Evolutionary conservation across 2,888 invertebrate genomes (phyloP).

Genomic region (Drosophila recens): DNA sequence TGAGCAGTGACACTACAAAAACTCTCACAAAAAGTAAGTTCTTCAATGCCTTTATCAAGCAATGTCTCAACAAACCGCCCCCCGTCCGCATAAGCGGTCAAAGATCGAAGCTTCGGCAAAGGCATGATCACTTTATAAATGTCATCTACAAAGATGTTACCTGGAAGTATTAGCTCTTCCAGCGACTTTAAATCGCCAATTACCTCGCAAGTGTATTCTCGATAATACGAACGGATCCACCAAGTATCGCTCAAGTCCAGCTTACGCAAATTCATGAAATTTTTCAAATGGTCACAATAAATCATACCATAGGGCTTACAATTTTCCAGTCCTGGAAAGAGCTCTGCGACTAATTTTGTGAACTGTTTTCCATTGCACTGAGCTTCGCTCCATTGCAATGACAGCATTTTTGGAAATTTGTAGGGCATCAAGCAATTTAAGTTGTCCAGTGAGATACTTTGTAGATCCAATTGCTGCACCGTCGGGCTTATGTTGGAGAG

Average conservation of each 20-base stretch:
- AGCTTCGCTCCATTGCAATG: not conserved
- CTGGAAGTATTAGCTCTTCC: slow-evolving; percentile 20
- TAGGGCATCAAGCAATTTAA: slow-evolving; percentile 12
- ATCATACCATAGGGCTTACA: not conserved
- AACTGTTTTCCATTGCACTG: too few species aligned
- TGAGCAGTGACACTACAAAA: slow-evolving; percentile 14
- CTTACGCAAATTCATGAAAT: slow-evolving; percentile 23
- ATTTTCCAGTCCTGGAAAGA: slow-evolving; percentile 19
- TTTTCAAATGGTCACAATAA: not conserved
- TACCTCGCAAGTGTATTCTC: not conserved
- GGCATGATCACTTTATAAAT: not conserved
- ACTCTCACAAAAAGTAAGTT: slow-evolving; percentile 4
- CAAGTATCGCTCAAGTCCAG: slow-evolving; percentile 20
- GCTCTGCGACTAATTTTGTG: slow-evolving; percentile 7
- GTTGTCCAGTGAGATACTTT: not conserved
- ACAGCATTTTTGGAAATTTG: slow-evolving; percentile 10
- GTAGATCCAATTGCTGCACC: slow-evolving; percentile 16
- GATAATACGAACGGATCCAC: not conserved
- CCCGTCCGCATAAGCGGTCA: not conserved
- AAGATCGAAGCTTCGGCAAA: slow-evolving; percentile 19
- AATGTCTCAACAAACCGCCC: not conserved
- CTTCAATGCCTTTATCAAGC: slow-evolving; percentile 6
- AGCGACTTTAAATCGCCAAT: not conserved
- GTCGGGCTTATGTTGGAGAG: slow-evolving; percentile 20
- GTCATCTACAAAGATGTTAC: rapidly evolving